These are phyloP conservation scores for Meteorus colon DNA, from an alignment of 2,888 invertebrate genomes.

Conservation along the genomic window DNA sequence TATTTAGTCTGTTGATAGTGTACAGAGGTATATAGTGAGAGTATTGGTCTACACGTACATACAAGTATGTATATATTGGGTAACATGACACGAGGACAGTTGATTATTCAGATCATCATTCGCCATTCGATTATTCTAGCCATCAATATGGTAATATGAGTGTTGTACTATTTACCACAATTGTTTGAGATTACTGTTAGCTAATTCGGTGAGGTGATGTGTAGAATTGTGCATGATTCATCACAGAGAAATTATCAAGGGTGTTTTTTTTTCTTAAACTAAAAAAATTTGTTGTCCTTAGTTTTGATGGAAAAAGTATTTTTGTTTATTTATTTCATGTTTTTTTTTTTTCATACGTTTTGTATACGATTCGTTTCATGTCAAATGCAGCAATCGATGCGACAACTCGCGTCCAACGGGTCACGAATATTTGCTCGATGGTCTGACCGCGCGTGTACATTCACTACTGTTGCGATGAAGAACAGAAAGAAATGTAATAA, in stretches of 20 bases:
- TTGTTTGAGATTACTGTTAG: not conserved
- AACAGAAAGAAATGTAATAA: not conserved
- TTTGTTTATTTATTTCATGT: too few species aligned
- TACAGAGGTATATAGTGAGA: not conserved
- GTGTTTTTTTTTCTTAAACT: too few species aligned
- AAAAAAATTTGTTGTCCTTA: too few species aligned
- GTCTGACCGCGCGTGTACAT: not conserved
- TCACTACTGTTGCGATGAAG: not conserved
- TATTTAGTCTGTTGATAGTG: not conserved
- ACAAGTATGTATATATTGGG: not conserved
- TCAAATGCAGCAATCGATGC: constrained; percentile 2
- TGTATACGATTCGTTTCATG: not conserved
- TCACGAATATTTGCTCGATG: not conserved
- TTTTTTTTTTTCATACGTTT: not conserved
- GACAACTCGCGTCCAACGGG: not conserved
- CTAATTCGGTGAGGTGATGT: not conserved
- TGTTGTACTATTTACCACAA: not conserved
- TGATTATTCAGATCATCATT: not conserved
- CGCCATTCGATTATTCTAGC: not conserved
- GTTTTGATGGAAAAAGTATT: too few species aligned
- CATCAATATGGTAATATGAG: constrained; percentile 1
- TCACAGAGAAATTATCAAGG: too few species aligned
- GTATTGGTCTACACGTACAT: not conserved
- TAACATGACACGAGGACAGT: not conserved
- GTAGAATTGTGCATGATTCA: too few species aligned